Percentiles rank a stretch among this genome's conserved stretches.
These are phyloP conservation scores for Bufo gargarizans DNA, from an alignment of 2,113 vertebrate species.

Conservation along the genomic window DNA sequence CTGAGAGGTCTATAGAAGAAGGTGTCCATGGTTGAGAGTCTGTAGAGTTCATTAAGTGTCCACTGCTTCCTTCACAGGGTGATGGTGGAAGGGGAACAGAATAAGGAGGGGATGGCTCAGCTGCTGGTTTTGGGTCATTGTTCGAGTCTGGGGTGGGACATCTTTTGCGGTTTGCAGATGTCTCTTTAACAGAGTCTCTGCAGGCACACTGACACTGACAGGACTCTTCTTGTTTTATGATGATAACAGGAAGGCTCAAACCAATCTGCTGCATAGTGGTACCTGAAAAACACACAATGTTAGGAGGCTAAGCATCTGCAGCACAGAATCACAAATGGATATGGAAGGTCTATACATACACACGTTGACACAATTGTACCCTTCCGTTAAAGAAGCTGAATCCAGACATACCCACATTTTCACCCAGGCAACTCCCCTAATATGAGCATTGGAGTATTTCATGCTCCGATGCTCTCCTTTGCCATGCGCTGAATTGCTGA, in stretches of 20 bases:
- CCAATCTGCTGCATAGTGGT: slow-evolving; percentile 94
- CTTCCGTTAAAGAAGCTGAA: too few species aligned
- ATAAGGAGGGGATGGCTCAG: slow-evolving; percentile 69
- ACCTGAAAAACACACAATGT: slow-evolving; percentile 74
- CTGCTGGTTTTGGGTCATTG: slow-evolving; percentile 64
- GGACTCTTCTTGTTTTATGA: slow-evolving; percentile 98
- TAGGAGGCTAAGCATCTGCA: not conserved
- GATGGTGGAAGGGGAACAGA: slow-evolving; percentile 71
- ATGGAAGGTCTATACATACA: not conserved
- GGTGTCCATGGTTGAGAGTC: slow-evolving; percentile 76
- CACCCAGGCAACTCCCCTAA: too few species aligned
- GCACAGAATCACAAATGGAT: not conserved
- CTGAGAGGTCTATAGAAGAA: slow-evolving; percentile 89
- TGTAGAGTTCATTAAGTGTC: slow-evolving; percentile 68
- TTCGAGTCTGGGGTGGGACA: slow-evolving; percentile 64
- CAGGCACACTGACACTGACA: slow-evolving; percentile 98
- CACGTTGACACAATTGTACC: too few species aligned
- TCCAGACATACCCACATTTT: too few species aligned
- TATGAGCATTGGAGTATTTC: too few species aligned
- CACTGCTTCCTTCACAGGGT: slow-evolving; percentile 66
- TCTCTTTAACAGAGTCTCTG: slow-evolving; percentile 88
- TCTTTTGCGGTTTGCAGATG: slow-evolving; percentile 75
- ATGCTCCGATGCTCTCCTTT: too few species aligned
- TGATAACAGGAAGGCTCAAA: slow-evolving; percentile 96
- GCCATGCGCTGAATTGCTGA: too few species aligned